Evolutionary conservation across 2,797 vertebrate species (phyloP).

Genomic region (Manis pentadactyla): DNA sequence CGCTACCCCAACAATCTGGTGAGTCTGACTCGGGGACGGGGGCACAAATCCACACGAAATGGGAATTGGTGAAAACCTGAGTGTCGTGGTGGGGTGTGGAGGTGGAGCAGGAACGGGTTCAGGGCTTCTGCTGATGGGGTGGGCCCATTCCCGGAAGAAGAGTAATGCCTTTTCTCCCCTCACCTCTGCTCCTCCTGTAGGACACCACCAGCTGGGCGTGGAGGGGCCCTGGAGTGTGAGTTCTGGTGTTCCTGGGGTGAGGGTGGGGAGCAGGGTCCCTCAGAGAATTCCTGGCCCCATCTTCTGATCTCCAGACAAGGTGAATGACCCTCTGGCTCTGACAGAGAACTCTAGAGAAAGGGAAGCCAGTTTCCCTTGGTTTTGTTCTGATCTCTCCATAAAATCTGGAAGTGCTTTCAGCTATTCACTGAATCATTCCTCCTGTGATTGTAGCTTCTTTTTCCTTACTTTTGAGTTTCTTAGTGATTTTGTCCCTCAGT

Average conservation of each 20-base stretch:
- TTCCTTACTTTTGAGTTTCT: neutral
- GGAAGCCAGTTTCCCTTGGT: neutral
- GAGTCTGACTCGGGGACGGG: conserved; percentile 78
- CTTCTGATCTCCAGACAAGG: neutral
- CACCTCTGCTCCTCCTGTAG: conserved; percentile 71
- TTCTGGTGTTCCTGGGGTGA: conserved; percentile 51
- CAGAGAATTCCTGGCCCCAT: neutral
- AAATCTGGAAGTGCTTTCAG: neutral
- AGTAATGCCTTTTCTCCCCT: neutral
- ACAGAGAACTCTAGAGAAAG: neutral
- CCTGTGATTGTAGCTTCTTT: neutral
- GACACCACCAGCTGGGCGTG: conserved; percentile 87
- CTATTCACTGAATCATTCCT: neutral
- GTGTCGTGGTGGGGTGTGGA: neutral
- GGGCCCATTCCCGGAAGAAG: neutral
- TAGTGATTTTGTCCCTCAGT: neutral
- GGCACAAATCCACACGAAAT: neutral
- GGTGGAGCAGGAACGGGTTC: neutral
- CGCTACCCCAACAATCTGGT: conserved; percentile 93
- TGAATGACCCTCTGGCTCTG: neutral
- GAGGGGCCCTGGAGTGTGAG: conserved; percentile 87
- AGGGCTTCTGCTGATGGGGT: neutral
- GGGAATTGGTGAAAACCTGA: neutral
- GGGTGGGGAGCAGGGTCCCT: conserved; percentile 23
- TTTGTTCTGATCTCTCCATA: neutral